These are phyloP conservation scores for Styela plicata DNA, from an alignment of 23 tunicate genomes.

Conservation along the genomic window DNA sequence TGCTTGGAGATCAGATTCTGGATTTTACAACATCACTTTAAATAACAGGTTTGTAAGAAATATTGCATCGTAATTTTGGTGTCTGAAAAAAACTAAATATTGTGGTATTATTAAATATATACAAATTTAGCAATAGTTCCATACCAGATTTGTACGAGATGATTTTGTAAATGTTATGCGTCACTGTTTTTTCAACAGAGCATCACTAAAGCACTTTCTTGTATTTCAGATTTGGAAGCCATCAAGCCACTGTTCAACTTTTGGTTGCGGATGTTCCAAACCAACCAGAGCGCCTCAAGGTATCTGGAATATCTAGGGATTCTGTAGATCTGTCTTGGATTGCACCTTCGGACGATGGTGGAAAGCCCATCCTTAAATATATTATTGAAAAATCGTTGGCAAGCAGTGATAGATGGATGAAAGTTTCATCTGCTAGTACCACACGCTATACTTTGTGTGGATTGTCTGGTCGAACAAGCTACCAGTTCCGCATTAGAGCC, in stretches of 20 bases:
- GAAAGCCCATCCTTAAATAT: slow-evolving; percentile 86
- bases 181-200: too few relatives aligned
- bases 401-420: slow-evolving; percentile 74
- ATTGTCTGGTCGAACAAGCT: slow-evolving; percentile 77
- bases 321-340: slow-evolving; percentile 79
- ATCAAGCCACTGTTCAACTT: slow-evolving; percentile 83
- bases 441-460: slow-evolving; percentile 75
- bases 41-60: slow-evolving; percentile 51
- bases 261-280: slow-evolving; percentile 79
- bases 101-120: too few relatives aligned
- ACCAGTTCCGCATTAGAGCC: slow-evolving; percentile 82
- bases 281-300: slow-evolving; percentile 54
- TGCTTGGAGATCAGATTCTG: slow-evolving; percentile 81
- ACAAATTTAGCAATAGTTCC: too few relatives aligned
- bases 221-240: slow-evolving; percentile 53
- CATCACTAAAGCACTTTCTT: too few relatives aligned
- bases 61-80: too few relatives aligned
- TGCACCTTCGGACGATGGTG: slow-evolving; percentile 85
- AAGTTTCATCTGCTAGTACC: slow-evolving; percentile 70
- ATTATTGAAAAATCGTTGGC: slow-evolving; percentile 72
- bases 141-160: too few relatives aligned
- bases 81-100: too few relatives aligned
- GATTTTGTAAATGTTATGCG: too few relatives aligned
- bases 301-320: slow-evolving; percentile 80
- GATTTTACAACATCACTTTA: slow-evolving; percentile 77